phyloP scores from a whole-genome alignment of 2,888 invertebrate species.

The Julus scandinavius region DNA sequence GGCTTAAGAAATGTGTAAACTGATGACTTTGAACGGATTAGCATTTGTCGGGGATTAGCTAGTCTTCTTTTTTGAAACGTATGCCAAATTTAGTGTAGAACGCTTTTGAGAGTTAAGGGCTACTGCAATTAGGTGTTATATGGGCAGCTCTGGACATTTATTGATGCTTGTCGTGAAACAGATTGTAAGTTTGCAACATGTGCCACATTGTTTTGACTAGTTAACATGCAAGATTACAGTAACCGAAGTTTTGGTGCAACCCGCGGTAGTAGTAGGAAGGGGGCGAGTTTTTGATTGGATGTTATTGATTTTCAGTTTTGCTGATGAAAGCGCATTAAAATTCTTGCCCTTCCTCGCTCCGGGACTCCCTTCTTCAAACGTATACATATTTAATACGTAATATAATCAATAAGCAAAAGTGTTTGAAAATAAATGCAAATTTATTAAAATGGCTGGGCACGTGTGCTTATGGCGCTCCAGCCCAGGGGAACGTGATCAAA shows the following conservation, averaged over 20 bases:
- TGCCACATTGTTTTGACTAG: not conserved
- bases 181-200: too few species aligned
- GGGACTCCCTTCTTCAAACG: not conserved
- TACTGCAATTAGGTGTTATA: too few species aligned
- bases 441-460: not conserved
- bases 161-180: too few species aligned
- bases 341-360: not conserved
- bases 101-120: too few species aligned
- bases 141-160: too few species aligned
- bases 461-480: not conserved
- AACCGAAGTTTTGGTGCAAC: not conserved
- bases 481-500: not conserved
- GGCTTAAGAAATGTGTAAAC: not conserved
- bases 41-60: too few species aligned
- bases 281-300: conserved; percentile 1
- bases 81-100: too few species aligned
- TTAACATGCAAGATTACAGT: not conserved
- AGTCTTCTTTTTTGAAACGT: too few species aligned
- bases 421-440: not conserved
- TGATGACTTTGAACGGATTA: too few species aligned
- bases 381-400: conserved; percentile 1
- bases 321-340: not conserved
- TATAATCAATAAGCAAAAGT: not conserved
- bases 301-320: not conserved
- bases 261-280: not conserved